Base-by-base conservation (phyloP, 2,888 invertebrate species). In the Clivina fossor region DNA sequence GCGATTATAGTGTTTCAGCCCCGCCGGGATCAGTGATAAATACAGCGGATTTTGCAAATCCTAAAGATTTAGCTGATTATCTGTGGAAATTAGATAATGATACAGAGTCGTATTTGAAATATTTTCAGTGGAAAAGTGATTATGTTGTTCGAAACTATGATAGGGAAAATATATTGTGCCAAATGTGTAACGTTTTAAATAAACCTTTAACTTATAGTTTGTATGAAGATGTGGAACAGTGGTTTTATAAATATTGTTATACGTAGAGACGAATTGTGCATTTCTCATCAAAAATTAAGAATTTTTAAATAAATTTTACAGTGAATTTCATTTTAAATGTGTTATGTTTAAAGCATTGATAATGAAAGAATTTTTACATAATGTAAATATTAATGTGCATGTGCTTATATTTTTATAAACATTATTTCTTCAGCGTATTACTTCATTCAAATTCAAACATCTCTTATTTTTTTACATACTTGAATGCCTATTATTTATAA, bases 241-340 rank as follows among this genome's bases (percentile, higher is more conserved):
- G 67, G 67, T 68, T 64, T 65, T 50, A 50, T 8, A 61, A 61
- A n/a, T 49, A 9, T 37, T 20, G 38, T 20, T 49, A 37, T 37
- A 28, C 28, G 3, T 2, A n/a, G n/a, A n/a, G n/a, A n/a, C n/a
- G n/a, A n/a, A n/a, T n/a, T n/a, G n/a, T n/a, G n/a, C n/a, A n/a
- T n/a, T n/a, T n/a, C n/a, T n/a, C n/a, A n/a, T n/a, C n/a, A n/a
- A n/a, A n/a, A n/a, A n/a, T n/a, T n/a, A n/a, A n/a, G n/a, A n/a
- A n/a, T n/a, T n/a, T n/a, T n/a, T n/a, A n/a, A n/a, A n/a, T n/a
- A n/a, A n/a, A n/a, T n/a, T n/a, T n/a, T n/a, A n/a, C n/a, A n/a
- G n/a, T n/a, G n/a, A n/a, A n/a, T n/a, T n/a, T n/a, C n/a, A n/a
- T n/a, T n/a, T n/a, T n/a, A n/a, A n/a, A n/a, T n/a, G n/a, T n/a